Conservation (phyloP, 2,113 vertebrate species). For the Spilogale gracilis region DNA sequence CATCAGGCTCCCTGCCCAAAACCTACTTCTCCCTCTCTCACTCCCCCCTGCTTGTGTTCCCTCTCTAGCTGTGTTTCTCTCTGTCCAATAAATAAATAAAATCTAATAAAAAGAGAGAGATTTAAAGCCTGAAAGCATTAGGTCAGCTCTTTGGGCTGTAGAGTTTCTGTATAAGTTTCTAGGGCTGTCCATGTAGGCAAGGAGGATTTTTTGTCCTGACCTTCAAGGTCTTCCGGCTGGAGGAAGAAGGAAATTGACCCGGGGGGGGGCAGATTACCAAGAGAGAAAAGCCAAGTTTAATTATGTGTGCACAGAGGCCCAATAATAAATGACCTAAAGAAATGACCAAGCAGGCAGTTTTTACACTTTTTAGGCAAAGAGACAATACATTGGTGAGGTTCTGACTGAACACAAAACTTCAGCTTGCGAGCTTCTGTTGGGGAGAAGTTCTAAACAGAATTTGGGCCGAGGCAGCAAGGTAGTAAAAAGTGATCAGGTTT, state of each 20-base stretch:
- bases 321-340: background rate
- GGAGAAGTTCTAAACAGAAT: background rate
- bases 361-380: background rate
- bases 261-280: background rate
- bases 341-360: background rate
- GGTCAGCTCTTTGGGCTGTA: background rate
- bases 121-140: accelerated
- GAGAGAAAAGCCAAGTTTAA: background rate
- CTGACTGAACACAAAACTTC: background rate
- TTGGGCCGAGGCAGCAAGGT: background rate
- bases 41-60: too few relatives aligned
- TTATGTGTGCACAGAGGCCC: background rate
- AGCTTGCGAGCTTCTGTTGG: background rate
- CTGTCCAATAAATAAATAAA: too few relatives aligned
- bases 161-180: too few relatives aligned
- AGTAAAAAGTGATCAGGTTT: background rate
- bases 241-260: background rate
- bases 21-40: too few relatives aligned
- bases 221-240: background rate
- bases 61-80: too few relatives aligned
- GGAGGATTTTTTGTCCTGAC: background rate
- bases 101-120: too few relatives aligned
- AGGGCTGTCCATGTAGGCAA: background rate
- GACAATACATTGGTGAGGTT: background rate
- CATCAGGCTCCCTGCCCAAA: too few relatives aligned